Evolutionary conservation across 2,888 invertebrate genomes (phyloP), one percentile per base, ranked within the genome.

Genomic region (Cerceris ruficornis): DNA sequence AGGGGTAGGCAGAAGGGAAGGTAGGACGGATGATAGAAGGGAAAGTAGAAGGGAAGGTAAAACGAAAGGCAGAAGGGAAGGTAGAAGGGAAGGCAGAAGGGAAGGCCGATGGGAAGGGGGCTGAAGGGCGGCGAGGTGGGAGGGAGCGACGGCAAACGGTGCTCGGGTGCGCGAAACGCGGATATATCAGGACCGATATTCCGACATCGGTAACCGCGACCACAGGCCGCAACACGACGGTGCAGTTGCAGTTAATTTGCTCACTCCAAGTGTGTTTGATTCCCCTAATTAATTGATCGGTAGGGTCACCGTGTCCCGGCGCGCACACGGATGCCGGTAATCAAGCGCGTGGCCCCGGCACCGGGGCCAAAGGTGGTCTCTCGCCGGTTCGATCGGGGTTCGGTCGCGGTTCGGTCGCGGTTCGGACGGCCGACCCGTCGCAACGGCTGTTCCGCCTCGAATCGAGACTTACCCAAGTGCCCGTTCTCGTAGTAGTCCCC

Each of bases 401-500:
- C 49, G 2, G n/a, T 39, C 13, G 11, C 5, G 11, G 5, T 17
- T 15, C 9, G n/a, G n/a, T n/a, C n/a, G n/a, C n/a, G n/a, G n/a
- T 17, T 7, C 11, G 2, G 8, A 7, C 42, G 46, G n/a, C n/a
- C n/a, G n/a, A n/a, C n/a, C n/a, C n/a, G n/a, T n/a, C n/a, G n/a
- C n/a, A 28, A 28, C 28, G 28, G 4, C 28, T 4, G 28, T 28
- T 28, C 4, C 28, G 28, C 28, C 28, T 28, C 28, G 28, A 28
- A 28, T 28, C 28, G 2, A 43, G 61, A 88, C 96, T 96, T 96
- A 94, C 95, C 96, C 93, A 98, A 96, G 93, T 98, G 98, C 92
- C 98, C 98, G 92, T 98, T 98, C 93, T 98, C 98, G 92, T 98
- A 98, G 93, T 97, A 98, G 92, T 98, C 98, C 55, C 98, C 97